Percentiles rank a stretch among this genome's conserved stretches.
phyloP scores from a whole-genome alignment of 2,113 vertebrate genomes.

The Phyllopteryx taeniolatus region DNA sequence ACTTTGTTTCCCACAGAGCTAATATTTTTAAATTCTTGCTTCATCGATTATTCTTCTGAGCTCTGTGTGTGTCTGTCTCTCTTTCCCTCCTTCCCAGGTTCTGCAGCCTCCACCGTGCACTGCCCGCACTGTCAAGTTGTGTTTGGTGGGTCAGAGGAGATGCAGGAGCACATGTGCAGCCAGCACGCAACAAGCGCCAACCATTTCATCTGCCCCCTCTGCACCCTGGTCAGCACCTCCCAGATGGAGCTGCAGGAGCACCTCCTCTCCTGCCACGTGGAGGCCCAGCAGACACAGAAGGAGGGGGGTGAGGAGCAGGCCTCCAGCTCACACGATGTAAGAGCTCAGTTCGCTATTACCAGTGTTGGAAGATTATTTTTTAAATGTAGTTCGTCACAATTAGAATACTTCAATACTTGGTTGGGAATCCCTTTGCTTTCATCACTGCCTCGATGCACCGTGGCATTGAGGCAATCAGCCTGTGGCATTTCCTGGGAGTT shows the following conservation, averaged over 20 bases:
- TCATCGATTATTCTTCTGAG: neutral
- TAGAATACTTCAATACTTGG: neutral
- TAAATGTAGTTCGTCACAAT: neutral
- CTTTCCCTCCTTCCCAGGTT: conserved; percentile 18
- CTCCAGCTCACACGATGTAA: conserved; percentile 67
- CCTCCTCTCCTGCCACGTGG: conserved; percentile 74
- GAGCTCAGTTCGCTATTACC: neutral
- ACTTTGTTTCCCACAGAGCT: neutral
- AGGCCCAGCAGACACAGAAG: conserved; percentile 40
- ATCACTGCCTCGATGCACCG: no score
- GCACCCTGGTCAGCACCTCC: conserved; percentile 71
- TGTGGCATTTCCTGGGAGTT: no score
- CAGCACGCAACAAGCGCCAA: conserved; percentile 68
- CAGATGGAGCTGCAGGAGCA: conserved; percentile 78
- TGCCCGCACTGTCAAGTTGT: conserved; percentile 71
- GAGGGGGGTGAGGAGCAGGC: conserved; percentile 51
- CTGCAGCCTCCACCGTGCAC: conserved; percentile 18
- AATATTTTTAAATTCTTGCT: neutral
- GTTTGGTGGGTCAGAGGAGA: conserved; percentile 68
- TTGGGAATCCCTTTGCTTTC: no score
- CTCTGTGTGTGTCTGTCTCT: neutral
- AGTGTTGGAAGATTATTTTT: neutral
- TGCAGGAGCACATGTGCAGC: conserved; percentile 74
- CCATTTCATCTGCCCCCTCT: conserved; percentile 75
- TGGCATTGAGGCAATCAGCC: no score